Evolutionary conservation across 2,113 vertebrate species (phyloP).

Genomic region (Brachionichthys hirsutus): DNA sequence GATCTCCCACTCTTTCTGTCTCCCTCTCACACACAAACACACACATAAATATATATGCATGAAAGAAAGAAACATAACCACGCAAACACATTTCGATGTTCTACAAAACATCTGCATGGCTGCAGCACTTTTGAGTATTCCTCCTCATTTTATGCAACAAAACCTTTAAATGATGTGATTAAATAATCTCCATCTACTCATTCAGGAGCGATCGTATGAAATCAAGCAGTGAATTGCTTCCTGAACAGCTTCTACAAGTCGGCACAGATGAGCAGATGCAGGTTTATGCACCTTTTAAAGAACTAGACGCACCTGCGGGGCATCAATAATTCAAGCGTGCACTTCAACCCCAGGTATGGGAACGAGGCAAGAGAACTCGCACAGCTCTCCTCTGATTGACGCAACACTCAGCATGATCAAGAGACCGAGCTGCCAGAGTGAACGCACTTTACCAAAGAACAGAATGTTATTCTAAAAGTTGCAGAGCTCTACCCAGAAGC

Average conservation of each 20-base stretch:
- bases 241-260: slow-evolving; percentile 20
- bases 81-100: slow-evolving; percentile 34
- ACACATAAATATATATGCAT: background rate
- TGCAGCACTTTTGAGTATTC: slow-evolving; percentile 28
- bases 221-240: slow-evolving; percentile 5
- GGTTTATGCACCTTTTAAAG: slow-evolving; percentile 56
- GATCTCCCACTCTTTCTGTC: slow-evolving; percentile 39
- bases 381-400: slow-evolving; percentile 51
- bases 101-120: slow-evolving; percentile 55
- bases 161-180: slow-evolving; percentile 3
- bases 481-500: slow-evolving; percentile 37
- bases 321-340: slow-evolving; percentile 69
- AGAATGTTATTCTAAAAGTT: slow-evolving; percentile 42
- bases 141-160: no score
- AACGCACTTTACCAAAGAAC: slow-evolving; percentile 44
- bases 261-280: slow-evolving; percentile 17
- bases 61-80: slow-evolving; percentile 11
- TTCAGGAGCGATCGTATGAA: background rate
- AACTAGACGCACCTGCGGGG: slow-evolving; percentile 47
- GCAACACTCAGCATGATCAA: slow-evolving; percentile 58
- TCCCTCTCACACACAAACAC: slow-evolving; percentile 2
- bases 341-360: slow-evolving; percentile 58
- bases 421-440: slow-evolving; percentile 43
- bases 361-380: slow-evolving; percentile 49
- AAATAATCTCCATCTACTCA: background rate